Evolutionary conservation across 2,113 vertebrate genomes (phyloP), one percentile per base, ranked within the genome.

Genomic region (Jaculus jaculus): DNA sequence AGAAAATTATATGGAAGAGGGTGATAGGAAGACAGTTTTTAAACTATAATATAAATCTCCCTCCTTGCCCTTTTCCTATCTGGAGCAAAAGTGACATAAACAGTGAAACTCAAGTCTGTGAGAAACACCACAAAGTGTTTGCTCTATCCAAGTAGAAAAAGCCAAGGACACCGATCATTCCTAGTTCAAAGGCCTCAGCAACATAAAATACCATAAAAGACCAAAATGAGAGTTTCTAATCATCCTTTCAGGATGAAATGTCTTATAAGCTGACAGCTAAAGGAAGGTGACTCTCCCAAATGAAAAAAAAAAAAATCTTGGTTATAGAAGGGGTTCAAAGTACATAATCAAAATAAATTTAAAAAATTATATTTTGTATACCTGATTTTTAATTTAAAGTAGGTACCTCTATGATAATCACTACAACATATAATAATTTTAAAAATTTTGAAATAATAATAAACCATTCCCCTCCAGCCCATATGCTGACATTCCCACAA

Each of bases 401-500:
- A 2, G 18, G 39, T 73, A 47, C 17, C 17, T 10, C 61, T 83
- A n/a, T 10, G 34, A 91, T 77, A 77, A 42, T 71, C 28, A 81
- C 47, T 21, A 75, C 5, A 2, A 75, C 4, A 74, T 13, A 78
- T 26, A 93, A 93, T 71, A 77, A 87, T 65, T 69, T 58, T 58
- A 85, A 7, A 6, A n/a, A 75, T 61, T 87, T 71, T 94, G 58
- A 71, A 84, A 16, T 34, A 69, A 78, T 77, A 94, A 74, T 91
- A 74, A 91, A 81, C 47, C 3, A 42, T 47, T 17, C 30, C 15
- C 34, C 47, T 63, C 15, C 37, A 73, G 23, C 66, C 28, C n/a
- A 73, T 32, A 20, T 6, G 54, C 66, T 71, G 65, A 92, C 32
- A 87, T 30, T 7, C 28, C 28, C 34, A 18, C 0, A 87, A 42